A percentile compares a stretch with the other conserved stretches of the same genome.
Conservation (phyloP, 1,140 invertebrate genomes). For the Polypedilum pembai region DNA sequence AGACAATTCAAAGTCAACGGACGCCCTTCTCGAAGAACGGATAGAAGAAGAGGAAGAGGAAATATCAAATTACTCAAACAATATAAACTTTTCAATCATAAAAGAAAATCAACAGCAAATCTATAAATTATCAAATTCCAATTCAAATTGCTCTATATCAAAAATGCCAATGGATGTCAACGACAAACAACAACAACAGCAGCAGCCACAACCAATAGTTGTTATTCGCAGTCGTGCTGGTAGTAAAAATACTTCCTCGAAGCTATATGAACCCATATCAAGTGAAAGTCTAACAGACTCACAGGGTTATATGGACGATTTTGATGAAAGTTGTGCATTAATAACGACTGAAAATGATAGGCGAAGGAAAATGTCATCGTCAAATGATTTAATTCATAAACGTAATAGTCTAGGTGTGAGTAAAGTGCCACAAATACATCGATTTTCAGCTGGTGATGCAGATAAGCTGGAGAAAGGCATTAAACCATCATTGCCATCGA, state of each 20-base stretch:
- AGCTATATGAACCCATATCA: constrained; percentile 6
- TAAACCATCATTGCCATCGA: constrained; percentile 37
- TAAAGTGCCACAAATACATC: constrained; percentile 36
- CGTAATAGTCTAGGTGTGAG: constrained; percentile 22
- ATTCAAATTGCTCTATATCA: neutral
- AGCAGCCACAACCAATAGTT: constrained; percentile 25
- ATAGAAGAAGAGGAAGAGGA: constrained; percentile 20
- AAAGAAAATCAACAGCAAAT: constrained; percentile 18
- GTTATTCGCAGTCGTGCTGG: neutral
- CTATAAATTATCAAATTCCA: constrained; percentile 26
- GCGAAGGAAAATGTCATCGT: neutral
- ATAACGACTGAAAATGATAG: neutral
- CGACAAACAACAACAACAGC: neutral
- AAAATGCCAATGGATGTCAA: neutral
- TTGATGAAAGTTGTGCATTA: constrained; percentile 29
- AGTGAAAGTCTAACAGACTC: constrained; percentile 24
- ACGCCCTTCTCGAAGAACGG: constrained; percentile 34
- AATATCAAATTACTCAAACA: constrained; percentile 18
- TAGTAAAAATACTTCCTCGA: neutral
- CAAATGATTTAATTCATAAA: constrained; percentile 30
- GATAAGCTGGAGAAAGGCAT: constrained; percentile 43
- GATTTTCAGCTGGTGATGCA: constrained; percentile 43
- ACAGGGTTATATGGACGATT: constrained; percentile 20
- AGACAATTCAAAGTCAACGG: constrained; percentile 42
- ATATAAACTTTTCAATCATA: constrained; percentile 29